These are phyloP conservation scores for Protonibea diacanthus DNA, from an alignment of 2,797 vertebrate genomes.

Conservation along the genomic window DNA sequence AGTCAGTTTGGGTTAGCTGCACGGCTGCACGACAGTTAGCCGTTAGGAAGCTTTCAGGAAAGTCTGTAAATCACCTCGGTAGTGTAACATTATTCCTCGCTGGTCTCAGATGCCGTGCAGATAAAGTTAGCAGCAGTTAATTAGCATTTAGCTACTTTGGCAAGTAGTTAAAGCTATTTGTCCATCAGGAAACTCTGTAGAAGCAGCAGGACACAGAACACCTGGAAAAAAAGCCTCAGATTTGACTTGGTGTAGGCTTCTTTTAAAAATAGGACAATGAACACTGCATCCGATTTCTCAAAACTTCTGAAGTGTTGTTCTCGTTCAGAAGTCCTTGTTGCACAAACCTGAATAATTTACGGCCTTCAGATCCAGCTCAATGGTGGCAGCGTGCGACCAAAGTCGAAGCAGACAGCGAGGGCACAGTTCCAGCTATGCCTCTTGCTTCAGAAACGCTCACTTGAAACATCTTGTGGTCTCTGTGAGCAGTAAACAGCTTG, in stretches of 20 bases:
- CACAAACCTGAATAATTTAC: constrained; percentile 32
- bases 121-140: too few relatives aligned
- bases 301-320: background rate
- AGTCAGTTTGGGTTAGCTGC: too few relatives aligned
- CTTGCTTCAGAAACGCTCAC: background rate
- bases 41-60: too few relatives aligned
- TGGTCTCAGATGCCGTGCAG: too few relatives aligned
- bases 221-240: too few relatives aligned
- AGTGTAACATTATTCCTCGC: too few relatives aligned
- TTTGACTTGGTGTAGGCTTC: background rate
- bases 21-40: too few relatives aligned
- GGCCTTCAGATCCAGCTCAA: background rate
- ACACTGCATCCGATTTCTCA: background rate
- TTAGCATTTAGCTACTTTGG: too few relatives aligned
- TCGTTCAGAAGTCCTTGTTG: background rate
- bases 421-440: constrained; percentile 3
- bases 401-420: background rate
- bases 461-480: background rate
- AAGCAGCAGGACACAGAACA: too few relatives aligned
- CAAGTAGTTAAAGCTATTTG: too few relatives aligned
- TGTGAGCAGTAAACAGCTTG: constrained; percentile 22
- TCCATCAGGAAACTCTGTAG: too few relatives aligned
- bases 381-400: background rate
- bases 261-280: background rate
- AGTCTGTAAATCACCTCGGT: too few relatives aligned